Base-by-base conservation (phyloP, 2,797 vertebrate genomes). In the Intellagama lesueurii region DNA sequence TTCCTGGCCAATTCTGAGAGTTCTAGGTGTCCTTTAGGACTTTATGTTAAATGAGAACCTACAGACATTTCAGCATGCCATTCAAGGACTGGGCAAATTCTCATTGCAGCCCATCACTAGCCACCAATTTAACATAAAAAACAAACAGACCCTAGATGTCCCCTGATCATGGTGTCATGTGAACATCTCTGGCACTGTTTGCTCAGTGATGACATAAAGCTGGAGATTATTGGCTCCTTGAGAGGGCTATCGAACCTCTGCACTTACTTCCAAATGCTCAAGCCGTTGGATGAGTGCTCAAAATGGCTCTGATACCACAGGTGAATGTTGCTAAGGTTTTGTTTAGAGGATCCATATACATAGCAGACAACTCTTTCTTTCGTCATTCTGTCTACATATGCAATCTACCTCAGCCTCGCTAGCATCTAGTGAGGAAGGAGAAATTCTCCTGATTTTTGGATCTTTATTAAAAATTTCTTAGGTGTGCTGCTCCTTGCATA, bases 201-300 rank as follows among this genome's bases (percentile, higher is more conserved):
- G 16, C 35, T 64, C 60, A 64, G 60, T 85, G 78, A 60, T 86
- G 35, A 11, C 72, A 86, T 56, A 76, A 44, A 86, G 30, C 84
- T 64, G 35, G 40, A 56, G 30, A 77, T 47, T 35, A 66, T 44
- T 19, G 30, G 35, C 9, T 86, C 17, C n/a, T 35, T 66, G 26
- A 17, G 66, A 77, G 16, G 28, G 30, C 35, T 76, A 24, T 80
- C 26, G 26, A 44, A 76, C 1, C 8, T 30, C 32, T 86, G 35
- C 40, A 86, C 16, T 22, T 19, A 86, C 16, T 22, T 19, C 16
- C 72, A 76, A 52, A 56, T 85, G 72, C 32, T 85, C 72, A 76
- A 52, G 52, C 32, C 44, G 44, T 32, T 77, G 9, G 28, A 56
- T 81, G 68, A 56, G 70, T 81, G 26, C 8, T 70, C 78, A n/a